Evolutionary conservation across 2,888 invertebrate genomes (phyloP).

Genomic region (Petrolisthes cinctipes): DNA sequence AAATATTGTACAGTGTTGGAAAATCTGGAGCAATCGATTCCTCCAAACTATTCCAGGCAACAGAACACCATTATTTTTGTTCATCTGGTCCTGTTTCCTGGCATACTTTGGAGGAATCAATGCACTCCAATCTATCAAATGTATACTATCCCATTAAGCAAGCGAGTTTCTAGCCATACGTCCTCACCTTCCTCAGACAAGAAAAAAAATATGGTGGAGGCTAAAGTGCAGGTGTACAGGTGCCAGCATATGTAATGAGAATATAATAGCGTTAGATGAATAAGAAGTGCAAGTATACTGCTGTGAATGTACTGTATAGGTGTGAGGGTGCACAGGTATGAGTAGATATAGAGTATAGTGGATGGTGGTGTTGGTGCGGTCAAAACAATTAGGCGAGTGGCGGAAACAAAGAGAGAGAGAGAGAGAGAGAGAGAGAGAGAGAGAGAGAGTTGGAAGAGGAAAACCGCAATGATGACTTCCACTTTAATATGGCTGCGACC

Average conservation of each 20-base stretch:
- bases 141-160: no score
- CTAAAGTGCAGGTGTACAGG: background rate
- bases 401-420: background rate
- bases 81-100: no score
- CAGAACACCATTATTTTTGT: no score
- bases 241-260: background rate
- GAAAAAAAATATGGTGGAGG: background rate
- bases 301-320: background rate
- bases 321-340: background rate
- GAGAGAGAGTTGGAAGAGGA: background rate
- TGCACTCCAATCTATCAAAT: no score
- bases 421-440: constrained; percentile 24
- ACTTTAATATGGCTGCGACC: background rate
- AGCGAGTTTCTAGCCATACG: no score
- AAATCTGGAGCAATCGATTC: no score
- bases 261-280: background rate
- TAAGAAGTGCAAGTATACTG: background rate
- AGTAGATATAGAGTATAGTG: background rate
- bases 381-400: background rate
- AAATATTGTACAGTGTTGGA: no score
- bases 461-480: background rate
- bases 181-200: background rate
- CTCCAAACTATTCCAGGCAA: no score
- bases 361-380: background rate
- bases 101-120: no score